Evolutionary conservation across 2,113 vertebrate genomes (phyloP).

Genomic region (Caranx ignobilis): DNA sequence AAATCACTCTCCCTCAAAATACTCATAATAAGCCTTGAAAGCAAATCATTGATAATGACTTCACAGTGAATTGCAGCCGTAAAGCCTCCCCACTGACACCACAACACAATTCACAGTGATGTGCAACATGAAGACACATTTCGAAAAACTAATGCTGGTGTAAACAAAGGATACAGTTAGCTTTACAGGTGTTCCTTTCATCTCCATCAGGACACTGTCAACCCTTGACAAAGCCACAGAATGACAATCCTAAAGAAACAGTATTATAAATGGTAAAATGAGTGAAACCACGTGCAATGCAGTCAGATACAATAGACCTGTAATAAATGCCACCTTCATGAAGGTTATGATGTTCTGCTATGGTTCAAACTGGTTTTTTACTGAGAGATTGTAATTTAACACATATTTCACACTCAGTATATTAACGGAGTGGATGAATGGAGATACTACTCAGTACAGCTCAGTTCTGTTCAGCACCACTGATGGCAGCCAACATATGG

Average conservation of each 20-base stretch:
- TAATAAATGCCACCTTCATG: neutral
- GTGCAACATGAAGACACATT: slow-evolving; percentile 51
- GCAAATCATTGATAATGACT: slow-evolving; percentile 75
- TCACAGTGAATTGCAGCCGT: slow-evolving; percentile 48
- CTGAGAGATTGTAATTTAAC: neutral
- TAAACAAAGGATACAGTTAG: slow-evolving; percentile 45
- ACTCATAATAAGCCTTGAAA: slow-evolving; percentile 66
- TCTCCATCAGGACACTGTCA: neutral
- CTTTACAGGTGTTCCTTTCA: slow-evolving; percentile 17
- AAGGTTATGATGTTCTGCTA: neutral
- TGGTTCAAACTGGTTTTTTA: neutral
- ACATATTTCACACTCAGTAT: neutral
- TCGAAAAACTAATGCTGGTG: slow-evolving; percentile 19
- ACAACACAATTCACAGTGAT: slow-evolving; percentile 43
- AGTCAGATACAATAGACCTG: neutral
- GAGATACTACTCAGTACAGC: neutral
- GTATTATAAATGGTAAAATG: no score
- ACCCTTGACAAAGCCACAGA: neutral
- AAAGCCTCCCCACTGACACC: slow-evolving; percentile 57
- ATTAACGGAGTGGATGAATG: neutral
- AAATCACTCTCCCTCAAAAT: slow-evolving; percentile 66
- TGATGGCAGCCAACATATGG: neutral
- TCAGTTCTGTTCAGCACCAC: neutral
- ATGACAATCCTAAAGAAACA: neutral
- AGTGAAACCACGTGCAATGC: neutral